Evolutionary conservation across 2,113 vertebrate species (phyloP), one percentile per base, ranked within the genome.

Genomic region (Drymodes brunneopygia): DNA sequence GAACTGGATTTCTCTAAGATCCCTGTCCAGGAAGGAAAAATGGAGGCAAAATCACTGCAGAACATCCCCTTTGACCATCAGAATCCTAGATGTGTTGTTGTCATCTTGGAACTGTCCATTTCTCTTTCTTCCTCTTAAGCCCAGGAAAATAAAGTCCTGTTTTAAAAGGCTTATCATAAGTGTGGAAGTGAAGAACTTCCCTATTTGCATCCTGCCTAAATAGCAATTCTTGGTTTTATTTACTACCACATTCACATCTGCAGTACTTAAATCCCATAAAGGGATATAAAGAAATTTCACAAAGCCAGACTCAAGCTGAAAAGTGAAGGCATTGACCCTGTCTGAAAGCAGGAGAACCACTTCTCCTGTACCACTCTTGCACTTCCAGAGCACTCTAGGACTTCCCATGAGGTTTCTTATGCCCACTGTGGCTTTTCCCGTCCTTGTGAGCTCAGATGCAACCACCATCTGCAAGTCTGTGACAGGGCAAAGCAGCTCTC

Each of bases 81-180:
- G 15, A 31, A 83, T 19, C 10, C 17, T 72, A 51, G 42, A 29
- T 6, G 1, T 50, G 24, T 4, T 83, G 2, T 19, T 91, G 33
- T 67, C 15, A 33, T 67, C 61, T 80, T 82, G 57, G 6, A 40
- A 20, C 20, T 66, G 18, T 33, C 40, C 8, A 2, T 89, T 92
- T 80, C 4, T 67, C 69, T 86, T 60, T 54, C 16, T 6, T 85
- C 10, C 13, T 82, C 29, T 94, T 65, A 61, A 77, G 15, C 40
- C 11, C n/a, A 61, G 31, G 16, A 77, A 78, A 88, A 65, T 31
- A 22, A 81, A 83, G 27, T 74, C 47, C 51, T 66, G 15, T 33
- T 96, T 74, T 84, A 44, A 84, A 83, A 81, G 69, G 17, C 15
- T 88, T 47, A 53, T 42, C 22, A 25, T 42, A 87, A 54, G 51